Conservation (phyloP, 2,888 invertebrate genomes). For the Epirrita christyi region DNA sequence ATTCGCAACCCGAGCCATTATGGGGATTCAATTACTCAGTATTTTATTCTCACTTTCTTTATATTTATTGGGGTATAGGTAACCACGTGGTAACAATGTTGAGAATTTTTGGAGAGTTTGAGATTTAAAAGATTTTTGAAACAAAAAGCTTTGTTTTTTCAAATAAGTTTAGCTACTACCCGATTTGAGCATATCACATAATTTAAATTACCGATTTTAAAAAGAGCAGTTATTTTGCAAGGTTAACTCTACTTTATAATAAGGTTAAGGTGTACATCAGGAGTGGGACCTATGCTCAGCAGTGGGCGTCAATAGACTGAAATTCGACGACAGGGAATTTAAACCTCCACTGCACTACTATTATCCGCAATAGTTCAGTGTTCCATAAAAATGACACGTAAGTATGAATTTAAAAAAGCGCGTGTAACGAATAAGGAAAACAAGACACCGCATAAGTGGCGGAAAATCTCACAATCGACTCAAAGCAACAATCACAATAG, state of each 20-base stretch:
- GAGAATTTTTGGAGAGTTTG: not conserved
- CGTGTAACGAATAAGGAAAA: constrained; percentile 35
- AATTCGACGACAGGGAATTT: no score
- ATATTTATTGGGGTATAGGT: constrained; percentile 8
- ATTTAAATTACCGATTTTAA: no score
- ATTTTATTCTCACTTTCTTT: constrained; percentile 44
- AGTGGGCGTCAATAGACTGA: no score
- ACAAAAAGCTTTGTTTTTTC: no score
- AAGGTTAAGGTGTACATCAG: no score
- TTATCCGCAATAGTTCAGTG: not conserved
- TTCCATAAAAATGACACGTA: not conserved
- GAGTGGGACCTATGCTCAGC: no score
- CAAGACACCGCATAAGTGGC: constrained; percentile 67
- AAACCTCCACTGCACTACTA: not conserved
- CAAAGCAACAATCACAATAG: constrained; percentile 55
- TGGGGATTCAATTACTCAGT: constrained; percentile 75
- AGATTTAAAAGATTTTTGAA: not conserved
- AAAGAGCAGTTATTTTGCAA: no score
- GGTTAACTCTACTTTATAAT: no score
- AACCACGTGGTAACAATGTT: constrained; percentile 16
- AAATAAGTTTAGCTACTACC: no score
- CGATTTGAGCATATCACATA: no score
- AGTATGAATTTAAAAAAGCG: not conserved
- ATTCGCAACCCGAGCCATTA: constrained; percentile 60
- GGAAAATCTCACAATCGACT: constrained; percentile 61